phyloP scores from a whole-genome alignment of 2,797 vertebrate genomes.

The Cichlasoma orientale region DNA sequence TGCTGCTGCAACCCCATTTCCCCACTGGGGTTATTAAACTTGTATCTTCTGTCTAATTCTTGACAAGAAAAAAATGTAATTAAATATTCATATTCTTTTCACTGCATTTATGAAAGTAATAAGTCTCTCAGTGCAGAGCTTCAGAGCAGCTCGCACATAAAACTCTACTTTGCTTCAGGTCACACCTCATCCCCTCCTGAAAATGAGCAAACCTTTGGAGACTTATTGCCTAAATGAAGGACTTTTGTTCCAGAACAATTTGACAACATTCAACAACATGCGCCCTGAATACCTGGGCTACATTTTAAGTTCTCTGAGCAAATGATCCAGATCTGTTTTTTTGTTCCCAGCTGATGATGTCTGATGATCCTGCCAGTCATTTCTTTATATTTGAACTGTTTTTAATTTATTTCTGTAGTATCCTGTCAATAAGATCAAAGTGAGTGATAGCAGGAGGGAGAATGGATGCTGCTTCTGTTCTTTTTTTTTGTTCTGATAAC shows the following conservation, averaged over 20 bases:
- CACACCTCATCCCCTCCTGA: not conserved
- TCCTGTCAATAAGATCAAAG: slow-evolving; percentile 11
- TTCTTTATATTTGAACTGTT: not conserved
- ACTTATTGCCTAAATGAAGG: slow-evolving; percentile 22
- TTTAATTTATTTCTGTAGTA: not conserved
- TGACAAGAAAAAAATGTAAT: slow-evolving; percentile 6
- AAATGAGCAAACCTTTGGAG: slow-evolving; percentile 7
- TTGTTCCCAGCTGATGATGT: slow-evolving; percentile 12
- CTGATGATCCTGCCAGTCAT: not conserved
- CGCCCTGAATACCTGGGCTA: not conserved
- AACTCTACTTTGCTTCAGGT: slow-evolving; percentile 5
- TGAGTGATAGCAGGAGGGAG: slow-evolving; percentile 6
- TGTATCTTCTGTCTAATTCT: not conserved
- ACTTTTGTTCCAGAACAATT: not conserved
- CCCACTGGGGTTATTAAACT: not conserved
- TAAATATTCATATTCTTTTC: slow-evolving; percentile 14
- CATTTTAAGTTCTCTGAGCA: not conserved
- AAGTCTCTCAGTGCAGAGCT: slow-evolving; percentile 1
- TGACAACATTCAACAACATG: slow-evolving; percentile 7
- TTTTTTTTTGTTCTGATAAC: slow-evolving; percentile 40
- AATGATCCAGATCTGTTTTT: not conserved
- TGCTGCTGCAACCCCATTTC: not conserved
- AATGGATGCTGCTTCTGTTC: not conserved
- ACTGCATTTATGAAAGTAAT: slow-evolving; percentile 25
- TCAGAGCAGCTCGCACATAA: not conserved